These are phyloP conservation scores for Lytechinus variegatus DNA, from an alignment of 35 echinoderm and acorn worm species.

Conservation along the genomic window DNA sequence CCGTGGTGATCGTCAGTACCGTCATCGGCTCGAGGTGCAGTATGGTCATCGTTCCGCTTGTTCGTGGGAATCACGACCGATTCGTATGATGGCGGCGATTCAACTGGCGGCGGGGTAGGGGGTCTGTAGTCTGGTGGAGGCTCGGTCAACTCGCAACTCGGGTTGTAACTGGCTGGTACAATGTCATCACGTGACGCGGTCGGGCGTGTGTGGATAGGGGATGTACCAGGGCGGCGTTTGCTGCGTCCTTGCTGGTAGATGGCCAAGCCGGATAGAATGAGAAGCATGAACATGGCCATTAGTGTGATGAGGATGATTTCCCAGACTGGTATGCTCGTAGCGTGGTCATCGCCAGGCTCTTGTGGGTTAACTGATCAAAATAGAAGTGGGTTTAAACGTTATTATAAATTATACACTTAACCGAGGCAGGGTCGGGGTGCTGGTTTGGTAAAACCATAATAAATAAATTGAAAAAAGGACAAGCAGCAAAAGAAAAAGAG, in stretches of 20 bases:
- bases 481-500: too few species aligned
- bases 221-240: neutral
- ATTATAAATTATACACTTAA: too few species aligned
- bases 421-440: too few species aligned
- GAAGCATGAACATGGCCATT: neutral
- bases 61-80: neutral
- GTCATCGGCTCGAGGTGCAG: neutral
- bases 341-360: neutral
- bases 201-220: neutral
- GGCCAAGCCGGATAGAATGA: neutral
- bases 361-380: too few species aligned
- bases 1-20: neutral
- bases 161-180: neutral
- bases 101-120: neutral
- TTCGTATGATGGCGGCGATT: neutral
- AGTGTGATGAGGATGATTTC: neutral
- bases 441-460: too few species aligned
- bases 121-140: neutral
- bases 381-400: too few species aligned
- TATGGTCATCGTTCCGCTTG: neutral
- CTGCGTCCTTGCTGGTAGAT: neutral
- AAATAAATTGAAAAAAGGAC: too few species aligned
- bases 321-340: neutral
- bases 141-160: neutral
- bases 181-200: neutral